These are phyloP conservation scores for Cyprinodon variegatus DNA, from an alignment of 2,113 vertebrate species.

Conservation along the genomic window DNA sequence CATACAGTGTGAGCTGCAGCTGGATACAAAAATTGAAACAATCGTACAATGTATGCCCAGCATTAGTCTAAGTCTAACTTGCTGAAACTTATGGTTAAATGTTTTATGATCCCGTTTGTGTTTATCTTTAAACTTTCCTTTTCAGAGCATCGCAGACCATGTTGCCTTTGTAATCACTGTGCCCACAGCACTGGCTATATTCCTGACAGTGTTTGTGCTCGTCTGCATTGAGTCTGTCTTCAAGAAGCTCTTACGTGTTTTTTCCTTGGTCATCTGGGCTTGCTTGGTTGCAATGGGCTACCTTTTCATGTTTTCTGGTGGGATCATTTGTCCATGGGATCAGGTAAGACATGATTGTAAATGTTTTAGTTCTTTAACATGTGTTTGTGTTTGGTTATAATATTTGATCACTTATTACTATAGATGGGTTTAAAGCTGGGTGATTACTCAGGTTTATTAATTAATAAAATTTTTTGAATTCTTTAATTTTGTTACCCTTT, in stretches of 20 bases:
- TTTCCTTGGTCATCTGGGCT: conserved; percentile 94
- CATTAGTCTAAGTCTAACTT: too few relatives aligned
- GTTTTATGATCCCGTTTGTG: not conserved
- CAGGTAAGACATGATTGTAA: conserved; percentile 84
- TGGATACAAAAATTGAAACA: too few relatives aligned
- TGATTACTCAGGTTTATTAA: too few relatives aligned
- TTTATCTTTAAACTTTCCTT: conserved; percentile 38
- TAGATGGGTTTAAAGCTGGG: too few relatives aligned
- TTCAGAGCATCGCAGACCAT: conserved; percentile 91
- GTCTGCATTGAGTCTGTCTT: conserved; percentile 96
- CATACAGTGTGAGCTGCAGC: too few relatives aligned
- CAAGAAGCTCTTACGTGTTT: conserved; percentile 93
- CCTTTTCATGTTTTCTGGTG: conserved; percentile 97
- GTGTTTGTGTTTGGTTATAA: not conserved
- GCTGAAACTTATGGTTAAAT: not conserved
- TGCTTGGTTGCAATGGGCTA: conserved; percentile 97
- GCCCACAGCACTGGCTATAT: conserved; percentile 94
- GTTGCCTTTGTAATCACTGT: conserved; percentile 96
- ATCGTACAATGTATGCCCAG: too few relatives aligned
- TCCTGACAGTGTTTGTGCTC: conserved; percentile 95
- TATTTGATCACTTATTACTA: too few relatives aligned
- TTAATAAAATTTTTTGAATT: too few relatives aligned
- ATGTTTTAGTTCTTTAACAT: conserved; percentile 4
- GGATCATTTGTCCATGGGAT: conserved; percentile 96
- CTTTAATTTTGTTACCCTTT: too few relatives aligned